Conservation (phyloP, 2,113 vertebrate genomes). For the Equus przewalskii region DNA sequence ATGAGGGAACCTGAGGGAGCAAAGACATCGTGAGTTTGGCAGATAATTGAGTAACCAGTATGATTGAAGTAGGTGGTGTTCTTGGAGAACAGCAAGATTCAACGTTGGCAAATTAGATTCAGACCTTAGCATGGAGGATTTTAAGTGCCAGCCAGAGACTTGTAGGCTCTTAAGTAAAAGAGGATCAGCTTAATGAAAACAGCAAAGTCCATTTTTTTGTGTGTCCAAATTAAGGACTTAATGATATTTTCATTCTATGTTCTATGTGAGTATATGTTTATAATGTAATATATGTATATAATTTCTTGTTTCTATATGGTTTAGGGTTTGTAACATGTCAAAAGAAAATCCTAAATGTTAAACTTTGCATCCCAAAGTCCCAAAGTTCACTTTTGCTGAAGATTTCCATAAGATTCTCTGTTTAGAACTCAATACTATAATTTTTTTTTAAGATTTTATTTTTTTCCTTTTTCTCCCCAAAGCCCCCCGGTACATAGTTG, state of each 20-base stretch:
- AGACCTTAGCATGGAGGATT: background rate
- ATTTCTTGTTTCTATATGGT: background rate
- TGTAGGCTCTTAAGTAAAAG: background rate
- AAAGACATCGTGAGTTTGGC: background rate
- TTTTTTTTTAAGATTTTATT: background rate
- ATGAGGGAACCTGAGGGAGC: background rate
- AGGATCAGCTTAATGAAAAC: background rate
- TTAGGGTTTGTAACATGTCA: background rate
- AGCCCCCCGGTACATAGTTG: too few relatives aligned
- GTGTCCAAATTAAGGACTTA: background rate
- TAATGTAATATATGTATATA: background rate
- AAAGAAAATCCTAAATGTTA: conserved; percentile 1
- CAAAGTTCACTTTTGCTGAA: conserved; percentile 20
- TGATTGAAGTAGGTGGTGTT: background rate
- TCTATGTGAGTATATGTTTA: background rate
- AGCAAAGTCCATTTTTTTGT: conserved; percentile 3
- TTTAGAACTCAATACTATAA: background rate
- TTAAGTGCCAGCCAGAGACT: background rate
- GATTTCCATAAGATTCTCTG: conserved; percentile 1
- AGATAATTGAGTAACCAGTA: conserved; percentile 17
- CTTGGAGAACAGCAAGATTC: background rate
- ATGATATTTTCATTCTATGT: background rate
- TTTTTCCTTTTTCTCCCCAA: too few relatives aligned
- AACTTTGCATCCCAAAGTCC: conserved; percentile 21
- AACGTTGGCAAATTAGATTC: background rate